phyloP scores from a whole-genome alignment of 2,888 invertebrate genomes.

The Cataglyphis altisquamis region DNA sequence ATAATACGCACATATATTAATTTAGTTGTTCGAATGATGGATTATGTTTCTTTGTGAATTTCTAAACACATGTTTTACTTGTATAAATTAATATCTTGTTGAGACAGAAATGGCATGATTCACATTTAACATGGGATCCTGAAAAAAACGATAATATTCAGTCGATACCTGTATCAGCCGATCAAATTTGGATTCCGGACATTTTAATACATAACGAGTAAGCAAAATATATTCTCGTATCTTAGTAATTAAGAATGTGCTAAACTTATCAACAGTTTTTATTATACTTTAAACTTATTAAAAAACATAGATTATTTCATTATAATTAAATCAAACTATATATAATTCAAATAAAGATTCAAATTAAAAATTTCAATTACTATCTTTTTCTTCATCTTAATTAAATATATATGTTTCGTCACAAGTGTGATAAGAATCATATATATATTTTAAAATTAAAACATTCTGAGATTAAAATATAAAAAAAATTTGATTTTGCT shows the following conservation, averaged over 20 bases:
- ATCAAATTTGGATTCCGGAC: conserved; percentile 92
- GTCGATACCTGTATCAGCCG: conserved; percentile 88
- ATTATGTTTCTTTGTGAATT: not conserved
- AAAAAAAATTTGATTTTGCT: not conserved
- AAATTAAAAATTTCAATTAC: not conserved
- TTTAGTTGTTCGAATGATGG: not conserved
- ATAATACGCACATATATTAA: not conserved
- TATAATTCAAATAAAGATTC: not conserved
- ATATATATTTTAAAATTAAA: not conserved
- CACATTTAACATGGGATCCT: conserved; percentile 91
- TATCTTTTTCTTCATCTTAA: not conserved
- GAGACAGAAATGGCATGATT: conserved; percentile 89
- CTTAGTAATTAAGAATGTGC: not conserved
- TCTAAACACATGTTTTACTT: not conserved
- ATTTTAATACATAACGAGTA: conserved; percentile 91
- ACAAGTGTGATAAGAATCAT: not conserved
- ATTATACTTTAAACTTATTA: not conserved
- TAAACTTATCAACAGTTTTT: conserved; percentile 5
- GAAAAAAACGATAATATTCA: conserved; percentile 89
- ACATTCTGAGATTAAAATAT: not conserved
- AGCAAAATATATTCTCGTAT: conserved; percentile 62
- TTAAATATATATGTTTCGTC: not conserved
- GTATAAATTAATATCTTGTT: conserved; percentile 15
- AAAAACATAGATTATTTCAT: not conserved
- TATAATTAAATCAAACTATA: not conserved